Percentiles rank a stretch among this genome's conserved stretches.
Evolutionary conservation across 2,113 vertebrate genomes (phyloP).

Genomic region (Corythornis madagascariensis): DNA sequence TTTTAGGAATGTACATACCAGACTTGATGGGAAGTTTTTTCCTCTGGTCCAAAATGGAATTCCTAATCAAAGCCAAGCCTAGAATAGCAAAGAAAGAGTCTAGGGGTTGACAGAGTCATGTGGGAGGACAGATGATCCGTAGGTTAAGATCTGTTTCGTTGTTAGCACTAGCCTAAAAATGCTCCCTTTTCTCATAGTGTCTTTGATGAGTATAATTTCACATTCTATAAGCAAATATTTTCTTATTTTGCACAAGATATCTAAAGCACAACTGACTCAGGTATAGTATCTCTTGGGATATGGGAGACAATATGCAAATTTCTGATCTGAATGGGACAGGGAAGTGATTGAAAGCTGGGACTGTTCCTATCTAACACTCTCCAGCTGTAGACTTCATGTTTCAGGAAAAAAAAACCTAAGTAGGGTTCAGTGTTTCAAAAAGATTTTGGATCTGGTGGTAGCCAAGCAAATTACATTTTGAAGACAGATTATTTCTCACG

Average conservation of each 20-base stretch:
- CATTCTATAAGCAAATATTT: not conserved
- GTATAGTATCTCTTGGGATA: not conserved
- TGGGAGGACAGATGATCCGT: not conserved
- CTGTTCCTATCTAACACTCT: not conserved
- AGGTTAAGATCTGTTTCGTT: not conserved
- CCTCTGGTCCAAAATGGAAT: constrained; percentile 11
- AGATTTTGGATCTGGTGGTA: not conserved
- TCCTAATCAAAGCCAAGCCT: constrained; percentile 16
- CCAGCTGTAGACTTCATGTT: not conserved
- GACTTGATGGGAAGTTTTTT: not conserved
- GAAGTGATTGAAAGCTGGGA: not conserved
- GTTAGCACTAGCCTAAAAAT: not conserved
- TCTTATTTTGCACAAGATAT: not conserved
- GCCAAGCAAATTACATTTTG: not conserved
- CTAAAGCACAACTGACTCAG: not conserved
- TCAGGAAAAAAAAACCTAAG: not conserved
- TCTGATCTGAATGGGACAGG: not conserved
- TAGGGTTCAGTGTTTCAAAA: not conserved
- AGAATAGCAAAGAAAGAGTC: not conserved
- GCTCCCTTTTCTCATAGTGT: not conserved
- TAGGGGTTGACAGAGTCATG: not conserved
- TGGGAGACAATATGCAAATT: not conserved
- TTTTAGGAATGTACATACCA: constrained; percentile 50
- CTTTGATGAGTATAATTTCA: not conserved
- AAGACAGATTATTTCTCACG: not conserved